These are phyloP conservation scores for Zaprionus lachaisei DNA, from an alignment of 1,140 invertebrate species.

Conservation along the genomic window DNA sequence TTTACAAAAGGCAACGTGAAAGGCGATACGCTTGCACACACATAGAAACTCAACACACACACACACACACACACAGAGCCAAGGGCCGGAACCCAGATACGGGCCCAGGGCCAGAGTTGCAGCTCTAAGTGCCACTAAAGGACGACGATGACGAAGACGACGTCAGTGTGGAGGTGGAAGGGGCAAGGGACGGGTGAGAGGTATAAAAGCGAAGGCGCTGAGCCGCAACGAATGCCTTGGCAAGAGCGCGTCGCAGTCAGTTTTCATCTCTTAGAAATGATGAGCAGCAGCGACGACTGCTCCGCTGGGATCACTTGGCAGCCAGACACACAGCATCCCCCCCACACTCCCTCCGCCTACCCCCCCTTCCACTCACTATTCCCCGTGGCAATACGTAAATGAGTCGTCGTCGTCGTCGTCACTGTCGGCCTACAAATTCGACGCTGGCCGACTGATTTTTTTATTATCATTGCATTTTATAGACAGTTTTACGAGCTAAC, in stretches of 20 bases:
- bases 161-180: background rate
- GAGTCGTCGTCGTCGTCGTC: conserved; percentile 56
- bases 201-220: conserved; percentile 45
- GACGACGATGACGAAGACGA: conserved; percentile 30
- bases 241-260: conserved; percentile 9
- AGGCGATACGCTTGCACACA: conserved; percentile 68
- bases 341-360: background rate
- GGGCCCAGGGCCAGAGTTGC: conserved; percentile 35
- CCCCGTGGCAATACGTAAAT: conserved; percentile 51
- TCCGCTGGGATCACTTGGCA: conserved; percentile 51
- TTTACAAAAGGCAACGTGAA: conserved; percentile 81
- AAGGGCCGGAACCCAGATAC: conserved; percentile 38
- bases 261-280: conserved; percentile 16
- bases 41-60: background rate
- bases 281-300: conserved; percentile 20
- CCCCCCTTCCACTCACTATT: background rate
- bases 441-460: conserved; percentile 57
- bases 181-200: background rate
- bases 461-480: conserved; percentile 83
- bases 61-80: conserved; percentile 14
- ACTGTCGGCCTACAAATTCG: conserved; percentile 46
- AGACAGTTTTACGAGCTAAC: conserved; percentile 82
- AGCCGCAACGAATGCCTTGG: conserved; percentile 44
- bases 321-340: conserved; percentile 1
- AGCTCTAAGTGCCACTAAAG: conserved; percentile 75